Base-by-base conservation (phyloP, 2,113 vertebrate species). In the Burhinus bistriatus region DNA sequence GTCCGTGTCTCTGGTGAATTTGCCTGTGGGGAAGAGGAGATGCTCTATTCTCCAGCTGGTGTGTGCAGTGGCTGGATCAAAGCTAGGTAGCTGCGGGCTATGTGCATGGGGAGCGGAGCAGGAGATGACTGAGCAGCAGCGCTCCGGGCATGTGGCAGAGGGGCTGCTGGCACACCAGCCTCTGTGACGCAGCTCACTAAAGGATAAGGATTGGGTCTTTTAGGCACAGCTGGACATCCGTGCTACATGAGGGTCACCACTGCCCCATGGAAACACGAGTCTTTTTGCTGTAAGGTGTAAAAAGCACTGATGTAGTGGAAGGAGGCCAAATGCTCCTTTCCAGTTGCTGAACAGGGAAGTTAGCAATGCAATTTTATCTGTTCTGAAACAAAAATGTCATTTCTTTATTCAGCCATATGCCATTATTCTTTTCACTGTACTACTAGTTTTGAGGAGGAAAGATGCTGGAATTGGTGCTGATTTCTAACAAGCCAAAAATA, bases 201-300 rank as follows among this genome's bases (percentile, higher is more conserved):
- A 64, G 18, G 26, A 30, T 21, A 49, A 49, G 13, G 18, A 22
- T 13, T 0, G 0, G 11, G 15, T 30, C 13, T 59, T 20, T n/a
- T 17, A 2, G 16, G 26, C 36, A 61, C 14, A 55, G 45, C 8
- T 45, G 17, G n/a, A 7, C 6, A 22, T 11, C 36, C 0, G 0
- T 29, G 45, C 47, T 5, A 8, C 0, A 1, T 2, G 3, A 20
- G 36, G 29, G 18, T 32, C 62, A 32, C 62, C 4, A 9, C 51
- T 40, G 29, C 23, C 34, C 12, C 3, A 4, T 9, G 44, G 49
- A 70, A 80, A 57, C 6, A 9, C 1, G 29, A 86, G 15, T 9
- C 44, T 15, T 59, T 52, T 40, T 34, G 32, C 68, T 25, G 7
- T 32, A 55, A 80, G 73, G 40, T 0, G 1, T 58, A 20, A 45